phyloP scores from a whole-genome alignment of 2,888 invertebrate genomes.

The Caradrina kadenii region DNA sequence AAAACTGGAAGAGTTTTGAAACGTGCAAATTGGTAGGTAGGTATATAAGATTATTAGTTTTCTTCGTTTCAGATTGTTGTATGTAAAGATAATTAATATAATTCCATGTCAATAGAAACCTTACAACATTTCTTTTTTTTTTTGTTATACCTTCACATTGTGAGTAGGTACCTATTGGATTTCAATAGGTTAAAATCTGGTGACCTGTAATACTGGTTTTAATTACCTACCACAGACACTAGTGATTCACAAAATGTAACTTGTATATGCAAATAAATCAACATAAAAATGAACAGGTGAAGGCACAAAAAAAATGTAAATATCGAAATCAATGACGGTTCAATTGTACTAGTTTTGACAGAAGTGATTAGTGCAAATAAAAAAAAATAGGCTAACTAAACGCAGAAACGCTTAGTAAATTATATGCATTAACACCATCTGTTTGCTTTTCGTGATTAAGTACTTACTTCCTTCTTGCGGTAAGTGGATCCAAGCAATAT shows the following conservation, averaged over 20 bases:
- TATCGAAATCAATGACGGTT: slow-evolving; percentile 21
- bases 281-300: too few species aligned
- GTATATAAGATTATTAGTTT: slow-evolving; percentile 17
- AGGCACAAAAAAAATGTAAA: too few species aligned
- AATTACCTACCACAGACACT: too few species aligned
- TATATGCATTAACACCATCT: slow-evolving; percentile 7
- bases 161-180: too few species aligned
- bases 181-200: too few species aligned
- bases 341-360: slow-evolving; percentile 19
- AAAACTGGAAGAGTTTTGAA: slow-evolving; percentile 16
- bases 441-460: slow-evolving; percentile 38
- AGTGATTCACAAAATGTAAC: too few species aligned
- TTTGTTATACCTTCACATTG: too few species aligned
- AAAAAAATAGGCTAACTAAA: slow-evolving; percentile 10
- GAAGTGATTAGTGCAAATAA: slow-evolving; percentile 21
- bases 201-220: too few species aligned
- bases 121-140: background rate
- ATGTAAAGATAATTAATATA: slow-evolving; percentile 22
- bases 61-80: slow-evolving; percentile 17
- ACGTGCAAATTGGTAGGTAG: slow-evolving; percentile 6
- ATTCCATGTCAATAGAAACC: slow-evolving; percentile 23
- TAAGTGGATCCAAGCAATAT: slow-evolving; percentile 12
- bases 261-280: too few species aligned
- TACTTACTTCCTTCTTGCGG: slow-evolving; percentile 31
- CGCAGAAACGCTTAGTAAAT: slow-evolving; percentile 16